A percentile compares a stretch with the other conserved stretches of the same genome.
Evolutionary conservation across 1,140 invertebrate genomes (phyloP).

Genomic region (Planococcus citri): DNA sequence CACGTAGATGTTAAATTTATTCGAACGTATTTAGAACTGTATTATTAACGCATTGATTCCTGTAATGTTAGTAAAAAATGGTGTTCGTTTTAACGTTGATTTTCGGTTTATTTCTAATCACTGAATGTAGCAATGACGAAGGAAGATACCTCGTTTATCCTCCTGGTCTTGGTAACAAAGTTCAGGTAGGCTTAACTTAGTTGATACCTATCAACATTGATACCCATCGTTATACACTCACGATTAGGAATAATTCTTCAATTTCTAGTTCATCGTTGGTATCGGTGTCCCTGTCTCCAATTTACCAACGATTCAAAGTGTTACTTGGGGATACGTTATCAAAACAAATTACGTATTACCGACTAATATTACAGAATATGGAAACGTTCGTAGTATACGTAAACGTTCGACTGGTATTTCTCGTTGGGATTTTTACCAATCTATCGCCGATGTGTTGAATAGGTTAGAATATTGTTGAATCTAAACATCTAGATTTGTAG

Average conservation of each 20-base stretch:
- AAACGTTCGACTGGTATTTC: not conserved
- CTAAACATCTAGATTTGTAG: too few species aligned
- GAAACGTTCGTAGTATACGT: not conserved
- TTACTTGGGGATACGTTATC: constrained; percentile 22
- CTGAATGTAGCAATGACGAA: not conserved
- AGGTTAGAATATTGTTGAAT: not conserved
- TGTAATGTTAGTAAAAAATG: too few species aligned
- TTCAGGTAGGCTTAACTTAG: not conserved
- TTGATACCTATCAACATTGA: not conserved
- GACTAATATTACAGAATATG: constrained; percentile 9
- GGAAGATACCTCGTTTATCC: not conserved
- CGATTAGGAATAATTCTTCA: too few species aligned
- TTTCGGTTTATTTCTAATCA: too few species aligned
- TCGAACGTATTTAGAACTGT: too few species aligned
- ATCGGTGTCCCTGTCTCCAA: constrained; percentile 18
- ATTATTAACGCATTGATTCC: too few species aligned
- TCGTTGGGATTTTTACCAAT: constrained; percentile 11
- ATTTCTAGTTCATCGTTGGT: constrained; percentile 20
- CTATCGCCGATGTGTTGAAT: not conserved
- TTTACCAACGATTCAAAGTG: constrained; percentile 20
- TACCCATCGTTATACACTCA: too few species aligned
- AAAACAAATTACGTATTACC: constrained; percentile 22
- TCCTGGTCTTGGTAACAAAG: constrained; percentile 11
- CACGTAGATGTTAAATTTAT: too few species aligned
- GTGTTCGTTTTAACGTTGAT: too few species aligned